Evolutionary conservation across 2,888 invertebrate species (phyloP), one percentile per base, ranked within the genome.

Genomic region (Epirrita christyi): DNA sequence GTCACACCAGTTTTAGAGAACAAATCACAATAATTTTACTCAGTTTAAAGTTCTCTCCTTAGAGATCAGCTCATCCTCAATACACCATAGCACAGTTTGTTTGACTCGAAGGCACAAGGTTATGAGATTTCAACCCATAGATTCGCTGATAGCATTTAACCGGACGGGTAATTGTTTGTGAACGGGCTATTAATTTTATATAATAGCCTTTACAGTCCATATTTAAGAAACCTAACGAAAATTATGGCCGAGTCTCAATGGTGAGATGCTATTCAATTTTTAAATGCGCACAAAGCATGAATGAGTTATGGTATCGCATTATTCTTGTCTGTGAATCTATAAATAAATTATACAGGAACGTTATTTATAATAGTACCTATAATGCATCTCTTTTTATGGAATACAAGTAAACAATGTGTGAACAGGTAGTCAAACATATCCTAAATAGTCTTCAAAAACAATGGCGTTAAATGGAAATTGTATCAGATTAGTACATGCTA

Each of bases 121-220:
- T 88, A 88, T 78, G 80, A 88, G 88, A 89, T 89, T 85, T 86
- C 81, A 81, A 86, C 82, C 88, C 83, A 85, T 83, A 88, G 88
- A 89, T 88, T 83, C 73, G 77, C 84, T 83, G 88, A 89, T 90
- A 88, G 85, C 86, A 85, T 89, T 89, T 84, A 87, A 83, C 84
- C 76, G 86, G 78, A 78, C 81, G 78, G 78, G 82, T 87, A 88
- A 89, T 90, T 88, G 89, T 90, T 89, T 86, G 87, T 78, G 86
- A 85, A 79, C 78, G 73, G 81, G 82, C 85, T 83, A 86, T 88
- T 88, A 86, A 89, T 86, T 87, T 84, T 77, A 75, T 81, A 85
- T 88, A 88, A 89, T 88, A 84, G 83, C 76, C 76, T 50, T 76
- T 65, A 79, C 21, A 83, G 81, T 81, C 75, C 81, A 79, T 78